Evolutionary conservation across 37 sponge, comb jelly and placozoan genomes (phyloP).

Genomic region (Lycopodina hypogea): DNA sequence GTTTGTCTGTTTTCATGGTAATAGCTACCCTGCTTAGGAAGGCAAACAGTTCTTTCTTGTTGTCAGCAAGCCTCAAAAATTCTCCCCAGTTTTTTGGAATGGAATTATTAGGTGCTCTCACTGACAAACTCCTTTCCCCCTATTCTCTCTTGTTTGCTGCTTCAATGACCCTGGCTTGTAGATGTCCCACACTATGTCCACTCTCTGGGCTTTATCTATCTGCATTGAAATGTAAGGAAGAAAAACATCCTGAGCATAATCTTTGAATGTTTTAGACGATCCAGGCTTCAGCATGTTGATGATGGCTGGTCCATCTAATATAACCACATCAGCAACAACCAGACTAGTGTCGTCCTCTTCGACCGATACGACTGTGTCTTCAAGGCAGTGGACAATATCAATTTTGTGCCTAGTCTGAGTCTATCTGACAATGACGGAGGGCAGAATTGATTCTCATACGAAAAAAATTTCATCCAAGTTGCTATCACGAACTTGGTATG

Average conservation of each 20-base stretch:
- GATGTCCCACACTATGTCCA: neutral
- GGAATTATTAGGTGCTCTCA: neutral
- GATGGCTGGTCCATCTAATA: constrained; percentile 9
- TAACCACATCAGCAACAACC: neutral
- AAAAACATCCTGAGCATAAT: constrained; percentile 2
- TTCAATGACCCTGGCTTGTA: neutral
- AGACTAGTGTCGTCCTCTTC: neutral
- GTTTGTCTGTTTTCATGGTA: neutral
- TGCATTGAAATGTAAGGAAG: neutral
- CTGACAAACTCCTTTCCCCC: constrained; percentile 1
- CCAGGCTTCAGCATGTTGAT: constrained; percentile 15
- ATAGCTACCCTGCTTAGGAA: neutral
- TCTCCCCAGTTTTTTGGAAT: neutral
- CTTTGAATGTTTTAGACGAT: neutral
- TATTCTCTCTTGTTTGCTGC: neutral
- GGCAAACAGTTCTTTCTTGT: constrained; percentile 2
- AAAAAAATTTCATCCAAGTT: neutral
- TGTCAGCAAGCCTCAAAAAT: neutral
- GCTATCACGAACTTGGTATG: neutral
- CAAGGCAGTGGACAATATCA: neutral
- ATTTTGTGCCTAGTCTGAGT: neutral
- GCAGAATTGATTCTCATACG: neutral
- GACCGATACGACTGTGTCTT: neutral
- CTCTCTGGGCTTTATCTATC: neutral
- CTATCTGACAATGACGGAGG: constrained; percentile 7